These are phyloP conservation scores for Drosophila neotestacea DNA, from an alignment of 2,888 invertebrate genomes.

Conservation along the genomic window DNA sequence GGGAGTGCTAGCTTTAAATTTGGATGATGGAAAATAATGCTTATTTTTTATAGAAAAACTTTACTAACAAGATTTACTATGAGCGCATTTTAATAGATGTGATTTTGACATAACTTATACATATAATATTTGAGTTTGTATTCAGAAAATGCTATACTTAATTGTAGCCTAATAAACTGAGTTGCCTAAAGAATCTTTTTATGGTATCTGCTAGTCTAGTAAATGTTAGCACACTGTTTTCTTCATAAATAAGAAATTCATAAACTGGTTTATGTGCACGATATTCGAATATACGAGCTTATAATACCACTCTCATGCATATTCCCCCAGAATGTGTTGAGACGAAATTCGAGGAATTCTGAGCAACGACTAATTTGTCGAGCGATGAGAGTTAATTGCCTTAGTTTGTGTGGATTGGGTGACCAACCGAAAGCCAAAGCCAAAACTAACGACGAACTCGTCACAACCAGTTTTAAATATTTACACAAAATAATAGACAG, in stretches of 20 bases:
- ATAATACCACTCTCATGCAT: slow-evolving; percentile 10
- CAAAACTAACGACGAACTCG: slow-evolving; percentile 19
- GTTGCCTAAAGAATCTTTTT: background rate
- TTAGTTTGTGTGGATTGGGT: slow-evolving; percentile 25
- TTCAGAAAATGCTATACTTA: background rate
- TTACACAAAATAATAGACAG: slow-evolving; percentile 24
- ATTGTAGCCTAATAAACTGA: background rate
- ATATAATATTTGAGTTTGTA: too few species aligned
- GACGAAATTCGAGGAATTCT: slow-evolving; percentile 50
- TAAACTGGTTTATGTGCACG: slow-evolving; percentile 47
- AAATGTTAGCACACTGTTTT: background rate
- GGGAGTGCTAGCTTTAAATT: background rate
- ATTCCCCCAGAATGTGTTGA: slow-evolving; percentile 23
- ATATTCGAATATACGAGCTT: slow-evolving; percentile 20
- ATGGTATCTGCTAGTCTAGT: background rate
- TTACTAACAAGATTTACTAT: too few species aligned
- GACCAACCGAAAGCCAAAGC: slow-evolving; percentile 16
- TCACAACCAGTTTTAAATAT: slow-evolving; percentile 55
- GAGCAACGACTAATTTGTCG: slow-evolving; percentile 50
- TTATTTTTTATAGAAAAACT: too few species aligned
- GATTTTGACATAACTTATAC: background rate
- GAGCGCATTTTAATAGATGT: background rate
- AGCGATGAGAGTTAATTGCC: slow-evolving; percentile 48
- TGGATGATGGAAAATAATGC: too few species aligned
- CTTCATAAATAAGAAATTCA: slow-evolving; percentile 43